A percentile compares a stretch with the other conserved stretches of the same genome.
Evolutionary conservation across 2,888 invertebrate species (phyloP).

Genomic region (Frankliniella intonsa): DNA sequence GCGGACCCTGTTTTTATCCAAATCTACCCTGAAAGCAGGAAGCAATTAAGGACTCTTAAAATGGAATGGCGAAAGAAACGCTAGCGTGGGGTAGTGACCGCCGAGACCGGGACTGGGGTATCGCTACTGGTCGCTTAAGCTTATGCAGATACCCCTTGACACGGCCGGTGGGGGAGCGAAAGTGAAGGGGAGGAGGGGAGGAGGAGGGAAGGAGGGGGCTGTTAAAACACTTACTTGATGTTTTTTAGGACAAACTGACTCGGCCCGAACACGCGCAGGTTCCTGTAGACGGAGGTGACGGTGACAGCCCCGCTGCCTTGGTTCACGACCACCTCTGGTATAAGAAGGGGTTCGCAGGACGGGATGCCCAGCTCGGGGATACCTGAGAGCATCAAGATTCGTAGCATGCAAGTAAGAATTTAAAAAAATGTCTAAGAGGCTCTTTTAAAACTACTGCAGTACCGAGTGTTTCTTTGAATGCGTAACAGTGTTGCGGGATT

Average conservation of each 20-base stretch:
- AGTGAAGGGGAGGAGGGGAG: background rate
- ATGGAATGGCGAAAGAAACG: too few relatives aligned
- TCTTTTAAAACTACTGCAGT: background rate
- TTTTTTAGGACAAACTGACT: conserved; percentile 60
- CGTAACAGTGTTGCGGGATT: too few relatives aligned
- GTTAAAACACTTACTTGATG: conserved; percentile 53
- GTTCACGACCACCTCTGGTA: conserved; percentile 64
- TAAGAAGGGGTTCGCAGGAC: conserved; percentile 62
- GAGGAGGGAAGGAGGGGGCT: background rate
- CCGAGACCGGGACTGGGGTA: too few relatives aligned
- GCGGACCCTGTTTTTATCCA: conserved; percentile 54
- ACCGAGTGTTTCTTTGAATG: too few relatives aligned
- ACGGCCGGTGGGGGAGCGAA: too few relatives aligned
- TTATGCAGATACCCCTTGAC: too few relatives aligned
- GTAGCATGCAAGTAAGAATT: conserved; percentile 25
- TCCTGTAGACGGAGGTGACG: conserved; percentile 60
- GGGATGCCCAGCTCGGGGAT: conserved; percentile 66
- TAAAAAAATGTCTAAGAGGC: background rate
- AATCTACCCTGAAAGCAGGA: conserved; percentile 51
- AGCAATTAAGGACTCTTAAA: background rate
- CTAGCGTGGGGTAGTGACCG: too few relatives aligned
- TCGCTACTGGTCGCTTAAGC: too few relatives aligned
- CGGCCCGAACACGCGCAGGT: conserved; percentile 61
- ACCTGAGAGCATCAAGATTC: conserved; percentile 42
- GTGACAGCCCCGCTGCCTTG: conserved; percentile 63